Percentiles rank a stretch among this genome's conserved stretches.
Evolutionary conservation across 2,113 vertebrate species (phyloP).

Genomic region (Odontesthes bonariensis): DNA sequence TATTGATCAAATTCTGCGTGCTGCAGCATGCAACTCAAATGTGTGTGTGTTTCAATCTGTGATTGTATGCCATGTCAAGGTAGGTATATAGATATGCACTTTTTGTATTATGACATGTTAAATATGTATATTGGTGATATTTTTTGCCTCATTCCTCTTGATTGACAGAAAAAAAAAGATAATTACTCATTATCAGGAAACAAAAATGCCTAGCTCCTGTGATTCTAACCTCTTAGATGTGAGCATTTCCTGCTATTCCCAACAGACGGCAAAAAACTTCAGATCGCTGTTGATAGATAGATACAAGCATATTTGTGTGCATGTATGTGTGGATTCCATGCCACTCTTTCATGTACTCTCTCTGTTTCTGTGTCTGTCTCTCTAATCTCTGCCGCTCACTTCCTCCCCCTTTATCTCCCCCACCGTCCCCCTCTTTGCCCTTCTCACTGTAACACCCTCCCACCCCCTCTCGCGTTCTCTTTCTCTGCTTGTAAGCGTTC

Average conservation of each 20-base stretch:
- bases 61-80: background rate
- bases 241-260: background rate
- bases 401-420: constrained; percentile 51
- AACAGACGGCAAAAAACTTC: background rate
- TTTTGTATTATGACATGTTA: no score
- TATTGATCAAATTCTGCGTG: background rate
- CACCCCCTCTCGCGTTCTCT: constrained; percentile 53
- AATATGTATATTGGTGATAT: background rate
- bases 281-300: background rate
- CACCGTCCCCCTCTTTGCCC: constrained; percentile 56
- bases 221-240: background rate
- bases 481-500: constrained; percentile 73
- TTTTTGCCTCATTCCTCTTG: no score
- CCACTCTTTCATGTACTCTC: constrained; percentile 44
- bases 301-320: constrained; percentile 19
- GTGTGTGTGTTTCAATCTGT: background rate
- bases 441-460: constrained; percentile 64
- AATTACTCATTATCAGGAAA: background rate
- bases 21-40: background rate
- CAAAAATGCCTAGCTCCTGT: background rate
- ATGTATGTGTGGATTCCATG: constrained; percentile 19
- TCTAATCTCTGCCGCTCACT: constrained; percentile 60
- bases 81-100: no score
- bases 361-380: constrained; percentile 25
- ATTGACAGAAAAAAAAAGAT: no score